phyloP scores from a whole-genome alignment of 2,113 vertebrate genomes.

The Steatornis caripensis region DNA sequence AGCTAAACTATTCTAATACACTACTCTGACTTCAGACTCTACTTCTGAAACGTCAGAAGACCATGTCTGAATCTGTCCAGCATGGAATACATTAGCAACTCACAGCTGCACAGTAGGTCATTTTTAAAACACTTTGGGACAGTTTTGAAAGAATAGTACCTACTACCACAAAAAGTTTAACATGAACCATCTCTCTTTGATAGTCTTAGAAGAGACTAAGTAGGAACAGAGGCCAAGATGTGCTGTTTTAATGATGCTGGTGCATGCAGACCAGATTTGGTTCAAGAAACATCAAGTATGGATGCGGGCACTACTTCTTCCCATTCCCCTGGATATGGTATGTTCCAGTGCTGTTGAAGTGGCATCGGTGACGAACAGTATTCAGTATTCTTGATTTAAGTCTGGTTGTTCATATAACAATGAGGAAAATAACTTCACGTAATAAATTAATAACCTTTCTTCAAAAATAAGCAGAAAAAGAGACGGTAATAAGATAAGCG shows the following conservation, averaged over 20 bases:
- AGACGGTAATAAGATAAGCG: not conserved
- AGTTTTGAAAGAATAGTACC: not conserved
- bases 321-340: not conserved
- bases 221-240: not conserved
- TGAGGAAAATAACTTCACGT: not conserved
- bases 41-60: not conserved
- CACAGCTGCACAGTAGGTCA: not conserved
- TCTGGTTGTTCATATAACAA: not conserved
- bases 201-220: not conserved
- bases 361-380: not conserved
- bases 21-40: not conserved
- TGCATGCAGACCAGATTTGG: not conserved
- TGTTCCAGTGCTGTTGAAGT: not conserved
- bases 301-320: not conserved
- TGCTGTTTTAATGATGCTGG: not conserved
- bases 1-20: not conserved
- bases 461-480: not conserved
- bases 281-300: not conserved
- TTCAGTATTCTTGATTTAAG: not conserved
- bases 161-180: not conserved
- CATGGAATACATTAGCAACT: not conserved
- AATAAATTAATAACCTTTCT: not conserved
- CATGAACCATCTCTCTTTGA: not conserved
- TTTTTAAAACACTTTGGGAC: not conserved
- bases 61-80: not conserved